A percentile compares a stretch with the other conserved stretches of the same genome.
phyloP scores from a whole-genome alignment of 2,113 vertebrate species.

The Spea multiplicata region DNA sequence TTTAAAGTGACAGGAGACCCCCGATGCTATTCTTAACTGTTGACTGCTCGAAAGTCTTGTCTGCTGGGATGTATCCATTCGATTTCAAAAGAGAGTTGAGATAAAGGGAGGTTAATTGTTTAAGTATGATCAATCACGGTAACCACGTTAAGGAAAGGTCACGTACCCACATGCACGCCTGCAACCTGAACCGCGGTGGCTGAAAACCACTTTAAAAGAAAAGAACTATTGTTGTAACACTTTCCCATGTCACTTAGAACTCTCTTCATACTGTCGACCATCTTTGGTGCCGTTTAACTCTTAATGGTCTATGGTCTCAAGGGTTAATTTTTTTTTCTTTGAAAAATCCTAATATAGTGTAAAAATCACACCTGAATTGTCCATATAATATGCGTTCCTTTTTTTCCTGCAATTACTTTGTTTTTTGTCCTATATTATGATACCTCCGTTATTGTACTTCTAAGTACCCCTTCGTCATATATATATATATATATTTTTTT shows the following conservation, averaged over 20 bases:
- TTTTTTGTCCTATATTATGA: too few relatives aligned
- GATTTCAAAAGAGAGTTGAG: slow-evolving; percentile 90
- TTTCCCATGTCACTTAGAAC: slow-evolving; percentile 4
- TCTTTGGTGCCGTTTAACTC: background rate
- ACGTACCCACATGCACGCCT: slow-evolving; percentile 42
- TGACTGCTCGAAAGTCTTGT: slow-evolving; percentile 84
- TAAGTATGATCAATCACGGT: slow-evolving; percentile 94
- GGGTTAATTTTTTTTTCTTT: background rate
- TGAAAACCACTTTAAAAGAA: background rate
- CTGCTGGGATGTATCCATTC: slow-evolving; percentile 87
- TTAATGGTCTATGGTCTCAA: background rate
- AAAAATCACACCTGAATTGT: too few relatives aligned
- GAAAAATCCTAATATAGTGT: too few relatives aligned
- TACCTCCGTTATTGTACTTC: too few relatives aligned
- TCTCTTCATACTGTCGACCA: background rate
- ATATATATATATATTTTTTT: too few relatives aligned
- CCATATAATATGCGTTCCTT: too few relatives aligned
- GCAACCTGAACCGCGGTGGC: background rate
- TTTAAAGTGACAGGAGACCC: slow-evolving; percentile 86
- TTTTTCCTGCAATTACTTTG: too few relatives aligned
- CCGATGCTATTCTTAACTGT: slow-evolving; percentile 89
- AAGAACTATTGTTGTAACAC: slow-evolving; percentile 20
- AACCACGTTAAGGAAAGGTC: slow-evolving; percentile 70
- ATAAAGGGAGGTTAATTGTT: slow-evolving; percentile 86
- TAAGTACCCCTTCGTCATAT: too few relatives aligned